Percentiles rank a stretch among this genome's conserved stretches.
These are phyloP conservation scores for Pao palembangensis DNA, from an alignment of 2,113 vertebrate genomes.

Conservation along the genomic window DNA sequence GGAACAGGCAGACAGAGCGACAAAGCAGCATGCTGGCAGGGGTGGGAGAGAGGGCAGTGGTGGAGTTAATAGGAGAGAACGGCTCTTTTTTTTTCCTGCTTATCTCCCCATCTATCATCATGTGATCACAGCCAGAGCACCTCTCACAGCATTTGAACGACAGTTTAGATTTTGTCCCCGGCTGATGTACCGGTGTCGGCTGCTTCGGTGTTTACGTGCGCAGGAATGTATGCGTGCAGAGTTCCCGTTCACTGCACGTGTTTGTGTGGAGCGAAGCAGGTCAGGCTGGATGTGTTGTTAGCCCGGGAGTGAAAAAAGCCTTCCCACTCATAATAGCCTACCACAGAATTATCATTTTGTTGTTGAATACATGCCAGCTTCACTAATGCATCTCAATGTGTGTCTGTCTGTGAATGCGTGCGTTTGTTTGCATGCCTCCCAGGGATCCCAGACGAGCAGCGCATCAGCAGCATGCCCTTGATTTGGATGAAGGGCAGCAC, in stretches of 20 bases:
- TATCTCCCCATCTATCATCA: constrained; percentile 57
- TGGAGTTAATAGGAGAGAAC: constrained; percentile 59
- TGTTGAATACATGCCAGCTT: constrained; percentile 43
- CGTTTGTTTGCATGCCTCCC: constrained; percentile 29
- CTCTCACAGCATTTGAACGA: constrained; percentile 46
- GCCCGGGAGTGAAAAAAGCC: constrained; percentile 31
- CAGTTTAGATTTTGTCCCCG: constrained; percentile 37
- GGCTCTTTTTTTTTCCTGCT: not conserved
- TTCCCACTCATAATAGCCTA: constrained; percentile 39
- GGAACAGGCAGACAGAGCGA: constrained; percentile 29
- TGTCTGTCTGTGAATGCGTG: constrained; percentile 13
- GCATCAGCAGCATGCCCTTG: constrained; percentile 34
- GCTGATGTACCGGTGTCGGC: constrained; percentile 16
- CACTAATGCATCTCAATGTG: constrained; percentile 35
- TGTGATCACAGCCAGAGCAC: constrained; percentile 52
- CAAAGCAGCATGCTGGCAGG: constrained; percentile 21
- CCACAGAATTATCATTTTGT: constrained; percentile 38
- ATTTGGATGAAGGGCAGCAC: constrained; percentile 42
- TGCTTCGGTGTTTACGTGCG: constrained; percentile 5
- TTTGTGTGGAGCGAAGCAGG: constrained; percentile 32
- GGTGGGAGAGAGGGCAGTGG: constrained; percentile 22
- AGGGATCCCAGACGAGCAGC: constrained; percentile 25
- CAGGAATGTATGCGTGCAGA: constrained; percentile 7
- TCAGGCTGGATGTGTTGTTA: constrained; percentile 37
- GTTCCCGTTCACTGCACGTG: constrained; percentile 6